Conservation (phyloP, 1,140 invertebrate species). For the Ceratosolen fusciceps region DNA sequence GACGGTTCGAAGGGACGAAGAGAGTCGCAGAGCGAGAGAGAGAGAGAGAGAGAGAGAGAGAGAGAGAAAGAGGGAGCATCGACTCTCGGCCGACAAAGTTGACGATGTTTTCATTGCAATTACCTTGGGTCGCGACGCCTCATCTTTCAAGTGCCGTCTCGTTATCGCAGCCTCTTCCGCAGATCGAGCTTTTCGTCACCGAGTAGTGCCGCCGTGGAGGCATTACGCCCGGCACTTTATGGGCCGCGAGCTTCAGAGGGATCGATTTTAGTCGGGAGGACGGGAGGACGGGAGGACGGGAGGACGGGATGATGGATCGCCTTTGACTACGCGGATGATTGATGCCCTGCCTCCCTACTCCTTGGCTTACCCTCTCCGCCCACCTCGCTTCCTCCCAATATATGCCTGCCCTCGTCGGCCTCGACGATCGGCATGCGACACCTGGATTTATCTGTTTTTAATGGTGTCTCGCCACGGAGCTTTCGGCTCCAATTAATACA, state of each 20-base stretch:
- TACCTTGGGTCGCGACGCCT: constrained; percentile 46
- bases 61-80: no score
- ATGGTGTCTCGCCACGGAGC: not conserved
- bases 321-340: not conserved
- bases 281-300: constrained; percentile 11
- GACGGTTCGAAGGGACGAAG: no score
- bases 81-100: constrained; percentile 51
- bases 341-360: not conserved
- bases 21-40: no score
- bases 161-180: constrained; percentile 17
- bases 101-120: constrained; percentile 70
- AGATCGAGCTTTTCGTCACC: constrained; percentile 40
- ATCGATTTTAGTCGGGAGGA: constrained; percentile 6
- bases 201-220: not conserved
- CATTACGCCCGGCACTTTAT: not conserved
- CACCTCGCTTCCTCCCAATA: no score
- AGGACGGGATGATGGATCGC: not conserved
- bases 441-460: constrained; percentile 8
- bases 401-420: no score
- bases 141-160: constrained; percentile 29
- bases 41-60: no score
- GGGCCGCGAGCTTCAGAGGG: not conserved
- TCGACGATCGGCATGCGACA: no score
- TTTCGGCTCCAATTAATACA: not conserved
- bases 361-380: no score